Base-by-base conservation (phyloP, 2,888 invertebrate species). In the Tetanocera ferruginea region DNA sequence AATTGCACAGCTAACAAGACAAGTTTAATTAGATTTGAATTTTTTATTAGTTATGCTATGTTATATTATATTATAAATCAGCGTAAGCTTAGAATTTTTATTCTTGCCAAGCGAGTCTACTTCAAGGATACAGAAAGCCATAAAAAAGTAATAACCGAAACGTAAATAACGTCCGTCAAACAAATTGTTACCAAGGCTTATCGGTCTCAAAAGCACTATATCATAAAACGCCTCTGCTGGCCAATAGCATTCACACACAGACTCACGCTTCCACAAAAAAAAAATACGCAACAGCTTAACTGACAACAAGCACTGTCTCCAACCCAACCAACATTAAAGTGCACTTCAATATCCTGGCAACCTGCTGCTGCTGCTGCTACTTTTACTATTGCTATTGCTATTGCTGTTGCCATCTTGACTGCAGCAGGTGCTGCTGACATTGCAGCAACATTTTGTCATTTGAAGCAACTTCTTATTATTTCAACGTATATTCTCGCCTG, bases 381-480 rank as follows among this genome's bases (percentile, higher is more conserved):
- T 37, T 0, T 6, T 31, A 19, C 43, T 19, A 19, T 34, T 37
- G 43, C n/a, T 23, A 37, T 67, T n/a, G n/a, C n/a, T n/a, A 0
- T 6, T 31, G 37, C 43, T 19, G 43, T 34, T 37, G 43, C n/a
- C 43, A 37, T 67, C 67, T 11, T 67, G 34, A 19, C n/a, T 23
- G n/a, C 19, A 37, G 37, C 57, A 72, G 57, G 72, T 72, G 57
- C 57, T 31, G 37, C 57, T 57, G 14, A 49, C 43, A 19, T 11
- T 17, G 23, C 69, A 25, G 17, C 49, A 52, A 14, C n/a, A 25
- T 70, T 52, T 31, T 31, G 31, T 28, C 52, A 55, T 57, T 31
- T 52, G 34, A n/a, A 34, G 19, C 34, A 71, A 69, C 71, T 34
- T 55, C 55, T 71, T 71, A 71, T 71, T 55, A 71, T 71, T 71